phyloP scores from a whole-genome alignment of 2,888 invertebrate genomes.

The Ichneumon xanthorius region DNA sequence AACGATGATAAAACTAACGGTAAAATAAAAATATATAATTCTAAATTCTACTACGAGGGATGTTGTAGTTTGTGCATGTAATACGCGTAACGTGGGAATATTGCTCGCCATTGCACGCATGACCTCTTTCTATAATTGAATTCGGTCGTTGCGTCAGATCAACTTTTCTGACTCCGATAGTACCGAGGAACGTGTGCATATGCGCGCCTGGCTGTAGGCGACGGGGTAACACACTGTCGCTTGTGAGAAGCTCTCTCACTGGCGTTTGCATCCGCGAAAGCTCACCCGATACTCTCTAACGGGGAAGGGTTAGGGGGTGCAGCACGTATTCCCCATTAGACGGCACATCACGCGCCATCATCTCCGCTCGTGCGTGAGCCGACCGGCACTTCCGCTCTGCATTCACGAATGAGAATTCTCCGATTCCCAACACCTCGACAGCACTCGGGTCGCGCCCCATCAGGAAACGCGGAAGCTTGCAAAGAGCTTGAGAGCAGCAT shows the following conservation, averaged over 20 bases:
- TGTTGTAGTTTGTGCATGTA: neutral
- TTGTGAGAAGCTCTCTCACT: conserved; percentile 28
- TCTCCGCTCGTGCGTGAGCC: conserved; percentile 75
- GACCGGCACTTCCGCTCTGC: conserved; percentile 63
- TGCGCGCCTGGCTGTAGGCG: neutral
- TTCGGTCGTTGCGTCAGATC: conserved; percentile 43
- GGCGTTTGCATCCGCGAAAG: conserved; percentile 5
- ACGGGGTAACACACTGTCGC: neutral
- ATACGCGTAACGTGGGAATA: conserved; percentile 28
- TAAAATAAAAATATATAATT: neutral
- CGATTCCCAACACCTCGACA: conserved; percentile 43
- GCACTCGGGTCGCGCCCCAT: conserved; percentile 22
- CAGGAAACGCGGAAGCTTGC: conserved; percentile 23
- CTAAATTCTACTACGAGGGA: neutral
- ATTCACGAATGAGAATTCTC: conserved; percentile 66
- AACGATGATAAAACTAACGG: neutral
- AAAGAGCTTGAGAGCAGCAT: neutral
- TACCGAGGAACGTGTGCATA: neutral
- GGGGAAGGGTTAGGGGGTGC: conserved; percentile 50
- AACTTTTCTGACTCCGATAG: conserved; percentile 39
- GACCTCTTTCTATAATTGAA: conserved; percentile 57
- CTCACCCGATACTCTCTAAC: conserved; percentile 19
- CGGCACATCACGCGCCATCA: conserved; percentile 76
- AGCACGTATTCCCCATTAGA: conserved; percentile 70
- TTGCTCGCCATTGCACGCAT: conserved; percentile 23